phyloP scores from a whole-genome alignment of 2,113 vertebrate genomes.

The Brienomyrus longianalis region DNA sequence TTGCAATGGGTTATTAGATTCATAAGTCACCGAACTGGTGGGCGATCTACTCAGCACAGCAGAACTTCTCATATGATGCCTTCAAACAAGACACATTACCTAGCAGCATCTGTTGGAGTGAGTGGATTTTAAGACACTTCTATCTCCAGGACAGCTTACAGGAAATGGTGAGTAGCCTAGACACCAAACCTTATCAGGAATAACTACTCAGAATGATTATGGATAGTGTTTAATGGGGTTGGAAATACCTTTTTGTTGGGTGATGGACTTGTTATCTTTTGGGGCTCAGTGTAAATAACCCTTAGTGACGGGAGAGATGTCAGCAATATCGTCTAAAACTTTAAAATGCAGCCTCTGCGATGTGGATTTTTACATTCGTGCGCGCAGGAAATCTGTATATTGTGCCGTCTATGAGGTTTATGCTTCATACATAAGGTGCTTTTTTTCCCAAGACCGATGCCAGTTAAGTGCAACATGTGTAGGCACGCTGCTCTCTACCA shows the following conservation, averaged over 20 bases:
- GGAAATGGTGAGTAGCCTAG: constrained; percentile 92
- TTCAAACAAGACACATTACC: constrained; percentile 99
- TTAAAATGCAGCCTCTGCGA: constrained; percentile 43
- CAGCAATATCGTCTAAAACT: constrained; percentile 46
- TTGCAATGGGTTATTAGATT: constrained; percentile 99
- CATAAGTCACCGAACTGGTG: constrained; percentile 99
- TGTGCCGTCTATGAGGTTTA: constrained; percentile 45
- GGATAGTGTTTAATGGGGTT: neutral
- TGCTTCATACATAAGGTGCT: constrained; percentile 39
- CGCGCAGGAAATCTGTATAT: constrained; percentile 44
- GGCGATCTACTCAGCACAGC: constrained; percentile 99
- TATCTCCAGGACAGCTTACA: constrained; percentile 90
- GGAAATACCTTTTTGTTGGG: constrained; percentile 6
- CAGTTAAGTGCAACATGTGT: constrained; percentile 63
- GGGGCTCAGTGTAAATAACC: constrained; percentile 40
- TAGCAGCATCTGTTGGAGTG: constrained; percentile 99
- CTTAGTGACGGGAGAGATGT: constrained; percentile 51
- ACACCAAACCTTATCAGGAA: constrained; percentile 43
- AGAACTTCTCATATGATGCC: constrained; percentile 99
- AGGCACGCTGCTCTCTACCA: constrained; percentile 46
- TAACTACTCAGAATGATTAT: constrained; percentile 20
- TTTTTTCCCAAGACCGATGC: constrained; percentile 37
- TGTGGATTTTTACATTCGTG: constrained; percentile 48
- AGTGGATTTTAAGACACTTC: constrained; percentile 99
- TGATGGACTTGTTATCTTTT: constrained; percentile 13